Conservation (phyloP, 2,797 vertebrate species). For the Dallia pectoralis region DNA sequence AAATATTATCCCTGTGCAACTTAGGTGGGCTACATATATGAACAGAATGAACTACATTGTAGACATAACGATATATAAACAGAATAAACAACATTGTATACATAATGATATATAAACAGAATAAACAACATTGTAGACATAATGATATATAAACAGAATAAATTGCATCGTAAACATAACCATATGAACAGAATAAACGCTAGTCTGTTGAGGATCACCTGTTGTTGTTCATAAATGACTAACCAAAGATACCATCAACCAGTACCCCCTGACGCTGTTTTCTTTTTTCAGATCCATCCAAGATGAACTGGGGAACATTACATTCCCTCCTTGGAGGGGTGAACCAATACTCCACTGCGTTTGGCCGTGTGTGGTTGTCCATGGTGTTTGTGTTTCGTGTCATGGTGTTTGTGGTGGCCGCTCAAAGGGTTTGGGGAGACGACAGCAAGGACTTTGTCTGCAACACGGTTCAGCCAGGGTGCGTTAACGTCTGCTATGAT, state of each 20-base stretch:
- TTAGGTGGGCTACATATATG: no score
- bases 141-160: no score
- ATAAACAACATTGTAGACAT: no score
- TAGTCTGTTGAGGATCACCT: not conserved
- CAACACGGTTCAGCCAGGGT: constrained; percentile 89
- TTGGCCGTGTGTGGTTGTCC: constrained; percentile 90
- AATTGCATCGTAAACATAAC: no score
- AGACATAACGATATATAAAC: no score
- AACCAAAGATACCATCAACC: not conserved
- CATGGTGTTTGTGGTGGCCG: constrained; percentile 88
- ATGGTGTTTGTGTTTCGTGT: constrained; percentile 90
- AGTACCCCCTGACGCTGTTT: not conserved
- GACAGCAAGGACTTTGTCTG: constrained; percentile 89
- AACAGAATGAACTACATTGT: no score
- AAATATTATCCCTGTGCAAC: no score
- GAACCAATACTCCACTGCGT: constrained; percentile 89
- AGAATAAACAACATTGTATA: no score
- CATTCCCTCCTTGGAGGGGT: constrained; percentile 81
- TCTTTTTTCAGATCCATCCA: constrained; percentile 10
- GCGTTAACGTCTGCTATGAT: constrained; percentile 85
- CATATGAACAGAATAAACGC: not conserved
- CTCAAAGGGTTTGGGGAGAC: constrained; percentile 84
- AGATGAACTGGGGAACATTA: constrained; percentile 87
- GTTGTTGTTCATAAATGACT: not conserved
- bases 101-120: no score